These are phyloP conservation scores for Thalassaphorura encarpata DNA, from an alignment of 1,140 invertebrate genomes.

Conservation along the genomic window DNA sequence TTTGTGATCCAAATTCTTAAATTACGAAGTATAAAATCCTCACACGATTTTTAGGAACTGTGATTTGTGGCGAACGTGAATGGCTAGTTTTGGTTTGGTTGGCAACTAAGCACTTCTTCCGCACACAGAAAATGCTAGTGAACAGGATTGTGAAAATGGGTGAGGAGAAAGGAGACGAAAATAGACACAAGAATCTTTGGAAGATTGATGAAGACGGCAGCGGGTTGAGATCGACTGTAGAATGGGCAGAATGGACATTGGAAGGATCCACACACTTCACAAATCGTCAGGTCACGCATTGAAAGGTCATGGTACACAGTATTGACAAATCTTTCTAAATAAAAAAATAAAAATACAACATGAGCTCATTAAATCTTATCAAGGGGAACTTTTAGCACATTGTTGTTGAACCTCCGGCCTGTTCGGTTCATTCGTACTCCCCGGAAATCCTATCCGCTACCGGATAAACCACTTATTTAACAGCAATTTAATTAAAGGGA, in stretches of 20 bases:
- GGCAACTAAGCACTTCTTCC: background rate
- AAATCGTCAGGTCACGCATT: slow-evolving; percentile 51
- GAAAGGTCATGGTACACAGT: slow-evolving; percentile 46
- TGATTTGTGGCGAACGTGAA: background rate
- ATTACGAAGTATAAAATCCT: too few relatives aligned
- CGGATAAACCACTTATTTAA: too few relatives aligned
- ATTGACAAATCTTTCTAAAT: slow-evolving; percentile 47
- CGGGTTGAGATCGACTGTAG: slow-evolving; percentile 43
- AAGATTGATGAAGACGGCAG: background rate
- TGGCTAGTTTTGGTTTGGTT: background rate
- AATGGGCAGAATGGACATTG: slow-evolving; percentile 95
- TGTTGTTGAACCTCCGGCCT: background rate
- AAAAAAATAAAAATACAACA: slow-evolving; percentile 18
- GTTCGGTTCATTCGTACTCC: too few relatives aligned
- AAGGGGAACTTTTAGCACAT: background rate
- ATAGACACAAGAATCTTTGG: background rate
- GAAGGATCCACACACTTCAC: slow-evolving; percentile 95
- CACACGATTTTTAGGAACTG: background rate
- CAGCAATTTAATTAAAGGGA: too few relatives aligned
- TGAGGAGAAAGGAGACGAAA: background rate
- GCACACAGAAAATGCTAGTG: background rate
- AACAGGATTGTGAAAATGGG: background rate
- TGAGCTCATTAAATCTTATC: background rate
- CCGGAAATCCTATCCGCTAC: too few relatives aligned
- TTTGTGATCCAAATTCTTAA: too few relatives aligned